Conservation (phyloP, 2,113 vertebrate species). For the Aramus guarauna region DNA sequence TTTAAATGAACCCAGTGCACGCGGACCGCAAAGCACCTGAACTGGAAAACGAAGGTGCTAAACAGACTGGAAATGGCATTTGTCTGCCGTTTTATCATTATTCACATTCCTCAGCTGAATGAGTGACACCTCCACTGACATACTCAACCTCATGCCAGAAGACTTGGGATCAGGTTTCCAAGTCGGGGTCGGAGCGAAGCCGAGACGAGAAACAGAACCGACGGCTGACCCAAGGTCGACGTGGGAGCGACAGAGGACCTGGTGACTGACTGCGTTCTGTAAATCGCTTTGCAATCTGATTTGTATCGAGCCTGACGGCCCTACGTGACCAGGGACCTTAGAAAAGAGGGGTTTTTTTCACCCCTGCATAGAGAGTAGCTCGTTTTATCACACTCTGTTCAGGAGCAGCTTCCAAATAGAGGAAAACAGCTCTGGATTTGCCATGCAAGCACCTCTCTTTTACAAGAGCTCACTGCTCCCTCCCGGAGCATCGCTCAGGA, state of each 20-base stretch:
- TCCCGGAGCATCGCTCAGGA: background rate
- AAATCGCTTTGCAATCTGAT: background rate
- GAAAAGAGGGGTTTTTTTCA: background rate
- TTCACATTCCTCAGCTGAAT: background rate
- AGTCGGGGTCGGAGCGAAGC: background rate
- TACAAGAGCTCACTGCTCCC: accelerated
- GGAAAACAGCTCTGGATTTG: background rate
- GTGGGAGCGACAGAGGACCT: background rate
- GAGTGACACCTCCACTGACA: background rate
- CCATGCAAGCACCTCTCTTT: background rate
- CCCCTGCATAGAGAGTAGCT: background rate
- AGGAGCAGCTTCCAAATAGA: background rate
- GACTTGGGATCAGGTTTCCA: background rate
- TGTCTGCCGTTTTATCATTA: background rate
- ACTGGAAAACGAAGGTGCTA: background rate
- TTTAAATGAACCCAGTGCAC: accelerated
- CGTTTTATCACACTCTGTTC: accelerated
- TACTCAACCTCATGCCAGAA: background rate
- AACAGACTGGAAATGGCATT: background rate
- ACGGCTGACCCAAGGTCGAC: background rate
- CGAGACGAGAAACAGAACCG: background rate
- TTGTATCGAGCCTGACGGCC: background rate
- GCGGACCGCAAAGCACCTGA: background rate
- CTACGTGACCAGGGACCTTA: background rate
- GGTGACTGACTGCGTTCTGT: background rate